Evolutionary conservation across 2,888 invertebrate species (phyloP).

Genomic region (Linhomoeus sp.): DNA sequence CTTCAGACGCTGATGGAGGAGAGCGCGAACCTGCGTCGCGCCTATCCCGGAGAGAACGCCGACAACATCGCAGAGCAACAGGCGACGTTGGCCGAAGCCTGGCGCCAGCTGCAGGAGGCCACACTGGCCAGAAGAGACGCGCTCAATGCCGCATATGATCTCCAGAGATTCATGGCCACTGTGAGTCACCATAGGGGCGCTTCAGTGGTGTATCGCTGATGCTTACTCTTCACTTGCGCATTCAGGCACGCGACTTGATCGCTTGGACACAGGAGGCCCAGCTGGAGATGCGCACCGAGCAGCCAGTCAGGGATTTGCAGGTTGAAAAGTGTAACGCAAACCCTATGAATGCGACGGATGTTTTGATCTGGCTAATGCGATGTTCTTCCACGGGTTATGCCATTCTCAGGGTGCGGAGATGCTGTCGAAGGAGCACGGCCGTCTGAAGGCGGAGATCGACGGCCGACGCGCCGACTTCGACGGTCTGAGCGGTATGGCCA

Average conservation of each 20-base stretch:
- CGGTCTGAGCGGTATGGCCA: too few species aligned
- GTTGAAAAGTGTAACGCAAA: too few species aligned
- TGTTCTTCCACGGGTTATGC: constrained; percentile 34
- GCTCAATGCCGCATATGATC: constrained; percentile 62
- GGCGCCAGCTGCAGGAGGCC: constrained; percentile 60
- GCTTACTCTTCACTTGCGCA: neutral
- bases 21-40: constrained; percentile 51
- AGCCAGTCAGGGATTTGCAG: constrained; percentile 45
- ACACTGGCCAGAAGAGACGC: constrained; percentile 57
- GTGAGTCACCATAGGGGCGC: constrained; percentile 35
- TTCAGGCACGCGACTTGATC: constrained; percentile 56
- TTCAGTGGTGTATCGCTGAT: too few species aligned
- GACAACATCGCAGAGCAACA: constrained; percentile 70
- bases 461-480: too few species aligned
- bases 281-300: constrained; percentile 53
- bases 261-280: constrained; percentile 66
- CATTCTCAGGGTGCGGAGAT: constrained; percentile 54
- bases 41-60: constrained; percentile 64
- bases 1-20: constrained; percentile 69
- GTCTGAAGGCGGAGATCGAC: too few species aligned
- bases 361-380: too few species aligned
- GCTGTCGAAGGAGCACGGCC: too few species aligned
- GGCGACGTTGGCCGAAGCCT: constrained; percentile 59
- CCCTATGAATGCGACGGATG: too few species aligned
- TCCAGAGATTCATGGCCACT: constrained; percentile 68